A percentile compares a stretch with the other conserved stretches of the same genome.
phyloP scores from a whole-genome alignment of 2,113 vertebrate genomes.

The Thoracochromis brauschi region DNA sequence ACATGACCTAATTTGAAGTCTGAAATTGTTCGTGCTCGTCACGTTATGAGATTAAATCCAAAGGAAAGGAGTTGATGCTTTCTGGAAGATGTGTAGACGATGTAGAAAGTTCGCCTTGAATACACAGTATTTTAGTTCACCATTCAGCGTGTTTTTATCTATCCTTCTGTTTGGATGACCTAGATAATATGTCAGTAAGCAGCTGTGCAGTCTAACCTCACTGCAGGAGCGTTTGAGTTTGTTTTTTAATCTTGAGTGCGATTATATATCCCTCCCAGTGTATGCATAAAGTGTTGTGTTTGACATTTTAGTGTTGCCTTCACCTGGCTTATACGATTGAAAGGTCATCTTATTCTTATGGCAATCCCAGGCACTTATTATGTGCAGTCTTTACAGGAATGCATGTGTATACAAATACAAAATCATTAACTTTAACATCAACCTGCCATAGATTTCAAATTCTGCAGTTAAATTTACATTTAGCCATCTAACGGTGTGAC shows the following conservation, averaged over 20 bases:
- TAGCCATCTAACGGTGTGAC: fast-evolving
- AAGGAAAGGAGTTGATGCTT: background rate
- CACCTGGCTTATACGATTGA: background rate
- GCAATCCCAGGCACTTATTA: background rate
- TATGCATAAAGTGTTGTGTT: background rate
- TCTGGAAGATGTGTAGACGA: background rate
- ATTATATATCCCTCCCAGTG: background rate
- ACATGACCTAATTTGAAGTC: background rate
- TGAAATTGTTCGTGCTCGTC: background rate
- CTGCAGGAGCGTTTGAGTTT: background rate
- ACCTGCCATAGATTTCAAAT: background rate
- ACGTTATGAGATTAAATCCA: background rate
- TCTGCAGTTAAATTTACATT: background rate
- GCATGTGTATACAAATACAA: background rate
- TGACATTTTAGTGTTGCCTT: background rate
- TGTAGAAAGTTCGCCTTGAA: background rate
- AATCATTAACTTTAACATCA: background rate
- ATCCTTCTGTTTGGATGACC: background rate
- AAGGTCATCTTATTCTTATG: background rate
- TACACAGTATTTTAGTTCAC: background rate
- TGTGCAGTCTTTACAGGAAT: background rate
- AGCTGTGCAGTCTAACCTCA: background rate
- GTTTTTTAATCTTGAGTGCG: background rate
- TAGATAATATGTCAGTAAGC: background rate
- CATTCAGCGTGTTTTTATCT: background rate